Base-by-base conservation (phyloP, 2,888 invertebrate species). In the Oscheius myriophilus region DNA sequence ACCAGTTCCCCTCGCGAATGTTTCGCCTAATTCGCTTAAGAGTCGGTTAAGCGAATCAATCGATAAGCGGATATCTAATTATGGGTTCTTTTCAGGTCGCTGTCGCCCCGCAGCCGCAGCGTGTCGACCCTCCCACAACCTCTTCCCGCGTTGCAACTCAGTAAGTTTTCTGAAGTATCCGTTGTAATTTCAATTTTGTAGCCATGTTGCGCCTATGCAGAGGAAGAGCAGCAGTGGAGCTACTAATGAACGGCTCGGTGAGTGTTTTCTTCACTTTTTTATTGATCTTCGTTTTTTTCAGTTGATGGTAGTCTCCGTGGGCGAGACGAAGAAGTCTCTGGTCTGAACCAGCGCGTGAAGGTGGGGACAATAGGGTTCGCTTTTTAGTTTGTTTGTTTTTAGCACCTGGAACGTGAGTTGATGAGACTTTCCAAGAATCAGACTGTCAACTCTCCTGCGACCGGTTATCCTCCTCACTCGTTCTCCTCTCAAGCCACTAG, bases 21-120 rank as follows among this genome's bases (percentile, higher is more conserved):
- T 33, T 33, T 33, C 33, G 33, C 33, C 33, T 33, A 33, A 33
- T 33, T 33, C 33, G 33, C 33, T 33, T 33, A 33, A 9, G 33
- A 33, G 33, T 9, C 33, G 9, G 33, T 33, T 33, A 9, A 33
- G 33, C 3, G 33, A 33, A 33, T 33, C 33, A 33, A 33, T 33
- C 33, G 9, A 33, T 33, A 33, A 33, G 33, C 33, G 33, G 33
- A 33, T 33, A 33, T 33, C 3, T 33, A 33, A 33, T 33, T 33
- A 33, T 33, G 33, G 3, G 18, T 49, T 18, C 4, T 16, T 71
- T 75, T 21, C 71, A 76, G 76, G 51, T 74, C 26, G 76, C 76
- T 21, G 76, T 76, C 26, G 76, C 76, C 52, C 76, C 76, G 9
- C 51, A 72, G 58, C 65, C 70, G 51, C 76, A 76, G 25, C 43